Evolutionary conservation across 2,797 vertebrate genomes (phyloP).

Genomic region (Spinus olivaceus): DNA sequence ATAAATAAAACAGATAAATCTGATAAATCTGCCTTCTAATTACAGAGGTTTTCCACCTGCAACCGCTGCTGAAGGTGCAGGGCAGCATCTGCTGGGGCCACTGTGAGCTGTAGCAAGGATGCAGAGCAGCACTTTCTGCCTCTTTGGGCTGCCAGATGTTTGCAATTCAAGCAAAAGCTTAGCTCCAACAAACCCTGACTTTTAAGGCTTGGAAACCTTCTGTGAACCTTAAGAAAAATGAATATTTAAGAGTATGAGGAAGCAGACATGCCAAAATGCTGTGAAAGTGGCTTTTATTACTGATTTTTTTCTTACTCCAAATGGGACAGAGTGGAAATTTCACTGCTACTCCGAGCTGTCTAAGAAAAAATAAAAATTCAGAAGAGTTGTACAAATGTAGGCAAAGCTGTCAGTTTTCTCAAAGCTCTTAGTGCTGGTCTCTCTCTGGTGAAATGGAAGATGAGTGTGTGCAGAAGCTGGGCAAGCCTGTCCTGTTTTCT

Average conservation of each 20-base stretch:
- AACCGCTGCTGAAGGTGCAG: neutral
- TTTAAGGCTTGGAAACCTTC: neutral
- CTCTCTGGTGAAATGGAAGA: neutral
- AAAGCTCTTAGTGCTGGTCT: neutral
- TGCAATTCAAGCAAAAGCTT: neutral
- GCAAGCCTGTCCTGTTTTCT: neutral
- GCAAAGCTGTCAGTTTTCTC: neutral
- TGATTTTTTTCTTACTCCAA: neutral
- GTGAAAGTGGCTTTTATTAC: neutral
- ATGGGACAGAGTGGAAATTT: neutral
- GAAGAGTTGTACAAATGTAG: neutral
- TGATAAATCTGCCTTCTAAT: neutral
- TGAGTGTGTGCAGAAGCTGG: neutral
- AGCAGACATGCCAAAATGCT: neutral
- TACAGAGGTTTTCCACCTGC: neutral
- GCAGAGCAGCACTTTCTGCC: neutral
- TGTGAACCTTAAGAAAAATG: neutral
- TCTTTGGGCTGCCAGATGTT: neutral
- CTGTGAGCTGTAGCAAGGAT: neutral
- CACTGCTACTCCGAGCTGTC: neutral
- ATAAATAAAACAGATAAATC: neutral
- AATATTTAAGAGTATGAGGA: neutral
- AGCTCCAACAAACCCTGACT: neutral
- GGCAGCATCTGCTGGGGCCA: neutral
- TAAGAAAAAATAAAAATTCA: neutral